phyloP scores from a whole-genome alignment of 2,888 invertebrate genomes.

The Pecten maximus region DNA sequence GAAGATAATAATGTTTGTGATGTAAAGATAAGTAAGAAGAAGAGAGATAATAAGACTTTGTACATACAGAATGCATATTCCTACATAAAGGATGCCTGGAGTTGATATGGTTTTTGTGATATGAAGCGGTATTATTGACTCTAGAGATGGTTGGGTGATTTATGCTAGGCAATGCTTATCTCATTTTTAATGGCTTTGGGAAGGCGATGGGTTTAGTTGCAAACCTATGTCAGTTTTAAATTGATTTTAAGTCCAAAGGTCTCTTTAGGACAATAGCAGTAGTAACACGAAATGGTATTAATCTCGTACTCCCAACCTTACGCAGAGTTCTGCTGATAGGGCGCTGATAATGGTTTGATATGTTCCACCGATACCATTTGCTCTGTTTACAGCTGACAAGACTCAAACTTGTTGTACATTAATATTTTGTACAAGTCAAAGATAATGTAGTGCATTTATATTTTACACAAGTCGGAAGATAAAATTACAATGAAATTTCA shows the following conservation, averaged over 20 bases:
- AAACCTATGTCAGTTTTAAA: slow-evolving; percentile 33
- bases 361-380: background rate
- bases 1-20: background rate
- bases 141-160: background rate
- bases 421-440: slow-evolving; percentile 20
- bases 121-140: background rate
- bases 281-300: background rate
- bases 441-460: slow-evolving; percentile 25
- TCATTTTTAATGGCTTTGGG: slow-evolving; percentile 28
- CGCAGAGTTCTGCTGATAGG: background rate
- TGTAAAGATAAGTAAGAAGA: background rate
- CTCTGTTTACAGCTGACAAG: background rate
- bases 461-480: slow-evolving; percentile 1
- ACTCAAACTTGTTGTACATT: background rate
- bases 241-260: slow-evolving; percentile 35
- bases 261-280: background rate
- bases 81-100: background rate
- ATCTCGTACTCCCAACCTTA: background rate
- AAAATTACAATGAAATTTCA: slow-evolving; percentile 24
- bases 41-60: background rate
- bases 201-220: background rate
- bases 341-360: background rate
- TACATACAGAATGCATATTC: background rate
- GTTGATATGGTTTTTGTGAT: background rate
- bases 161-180: background rate